Base-by-base conservation (phyloP, 2,888 invertebrate genomes). In the Sericinus montela region DNA sequence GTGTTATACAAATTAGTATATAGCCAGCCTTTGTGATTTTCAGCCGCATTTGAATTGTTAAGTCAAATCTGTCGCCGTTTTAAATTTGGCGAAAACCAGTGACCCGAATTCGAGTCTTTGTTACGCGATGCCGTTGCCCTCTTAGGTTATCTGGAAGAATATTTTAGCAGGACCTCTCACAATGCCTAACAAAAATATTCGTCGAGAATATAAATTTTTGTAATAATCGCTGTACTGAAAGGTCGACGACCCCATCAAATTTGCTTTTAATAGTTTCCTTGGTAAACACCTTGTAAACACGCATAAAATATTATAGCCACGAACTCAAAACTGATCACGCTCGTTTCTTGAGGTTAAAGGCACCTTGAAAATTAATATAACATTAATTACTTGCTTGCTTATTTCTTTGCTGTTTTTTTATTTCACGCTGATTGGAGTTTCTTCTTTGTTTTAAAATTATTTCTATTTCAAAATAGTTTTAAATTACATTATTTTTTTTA, bases 141-240 rank as follows among this genome's bases (percentile, higher is more conserved):
- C 75, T 45, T 58, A 66, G 70, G 70, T 75, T 75, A 72, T 73
- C 72, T 69, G 65, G 62, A 69, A 65, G 61, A 65, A 62, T 75
- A 74, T 72, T 72, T 80, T 77, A 76, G 74, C 75, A 62, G 72
- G 65, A 68, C 68, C 66, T 70, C 67, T 64, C 51, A 57, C 53
- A 48, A 63, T 68, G 60, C 65, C 1, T 1, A 25, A 1, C 69
- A 73, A 68, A 67, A 73, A 74, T 68, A 67, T 56, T 61, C 49
- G 62, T 60, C 64, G 60, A 62, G 75, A 71, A 81, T 83, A 84
- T 77, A 76, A 81, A 81, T 82, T 78, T 69, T 83, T 79, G 58
- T 61, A 55, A 68, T 65, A 68, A 65, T 63, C 65, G 63, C 57
- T 72, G 62, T 65, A 65, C 57, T 48, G 55, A 59, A 58, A 73